phyloP scores from a whole-genome alignment of 2,113 vertebrate genomes.

The Protobothrops flavoviridis region DNA sequence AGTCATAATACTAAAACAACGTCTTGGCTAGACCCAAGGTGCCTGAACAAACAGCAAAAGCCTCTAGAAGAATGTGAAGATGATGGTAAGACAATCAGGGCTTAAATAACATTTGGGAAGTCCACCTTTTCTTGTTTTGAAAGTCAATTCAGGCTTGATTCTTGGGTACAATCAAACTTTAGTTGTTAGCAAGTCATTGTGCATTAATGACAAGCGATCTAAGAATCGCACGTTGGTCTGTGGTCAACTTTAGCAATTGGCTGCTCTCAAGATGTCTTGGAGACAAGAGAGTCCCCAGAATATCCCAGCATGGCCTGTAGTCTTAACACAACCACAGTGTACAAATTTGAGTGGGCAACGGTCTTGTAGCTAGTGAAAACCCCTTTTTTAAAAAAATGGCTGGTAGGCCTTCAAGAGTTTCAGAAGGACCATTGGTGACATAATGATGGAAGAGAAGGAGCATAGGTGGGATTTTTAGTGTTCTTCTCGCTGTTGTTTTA shows the following conservation, averaged over 20 bases:
- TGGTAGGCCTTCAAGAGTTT: background rate
- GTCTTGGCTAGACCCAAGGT: conserved; percentile 98
- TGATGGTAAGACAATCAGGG: conserved; percentile 80
- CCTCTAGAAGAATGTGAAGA: conserved; percentile 99
- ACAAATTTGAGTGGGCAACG: background rate
- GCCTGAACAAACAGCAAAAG: conserved; percentile 98
- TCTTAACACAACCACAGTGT: background rate
- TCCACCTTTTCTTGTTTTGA: background rate
- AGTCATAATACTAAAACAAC: conserved; percentile 99
- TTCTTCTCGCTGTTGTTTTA: background rate
- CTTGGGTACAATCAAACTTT: background rate
- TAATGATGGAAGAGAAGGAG: background rate
- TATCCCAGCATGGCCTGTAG: background rate
- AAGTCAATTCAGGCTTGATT: background rate
- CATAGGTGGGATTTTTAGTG: background rate
- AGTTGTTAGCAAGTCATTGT: background rate
- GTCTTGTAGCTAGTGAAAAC: background rate
- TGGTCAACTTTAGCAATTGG: background rate
- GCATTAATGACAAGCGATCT: background rate
- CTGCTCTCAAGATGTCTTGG: background rate
- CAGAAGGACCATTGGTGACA: background rate
- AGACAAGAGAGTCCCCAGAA: background rate
- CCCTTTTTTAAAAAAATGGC: background rate
- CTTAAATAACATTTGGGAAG: background rate
- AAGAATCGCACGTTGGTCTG: background rate